Percentiles rank a stretch among this genome's conserved stretches.
These are phyloP conservation scores for Pantala flavescens DNA, from an alignment of 1,140 invertebrate species.

Conservation along the genomic window DNA sequence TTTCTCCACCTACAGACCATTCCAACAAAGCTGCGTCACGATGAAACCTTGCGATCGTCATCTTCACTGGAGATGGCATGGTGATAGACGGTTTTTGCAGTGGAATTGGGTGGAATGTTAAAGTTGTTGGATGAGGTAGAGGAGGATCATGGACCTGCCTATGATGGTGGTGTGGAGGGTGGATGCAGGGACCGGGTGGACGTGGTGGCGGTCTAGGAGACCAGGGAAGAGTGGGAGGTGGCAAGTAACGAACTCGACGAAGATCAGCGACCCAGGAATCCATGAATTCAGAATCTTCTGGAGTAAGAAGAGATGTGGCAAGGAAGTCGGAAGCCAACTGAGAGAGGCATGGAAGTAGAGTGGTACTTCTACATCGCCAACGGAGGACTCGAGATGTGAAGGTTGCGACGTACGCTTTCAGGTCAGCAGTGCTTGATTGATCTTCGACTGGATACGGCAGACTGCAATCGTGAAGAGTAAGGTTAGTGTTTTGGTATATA, in stretches of 20 bases:
- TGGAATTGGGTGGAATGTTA: not conserved
- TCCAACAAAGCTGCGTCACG: slow-evolving; percentile 4
- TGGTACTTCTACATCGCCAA: slow-evolving; percentile 28
- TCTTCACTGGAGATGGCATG: slow-evolving; percentile 17
- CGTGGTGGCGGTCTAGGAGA: not conserved
- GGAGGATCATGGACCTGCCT: not conserved
- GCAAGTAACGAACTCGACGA: slow-evolving; percentile 26
- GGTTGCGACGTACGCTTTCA: not conserved
- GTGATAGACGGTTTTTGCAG: not conserved
- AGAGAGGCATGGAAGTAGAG: slow-evolving; percentile 27
- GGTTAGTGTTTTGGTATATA: too few relatives aligned
- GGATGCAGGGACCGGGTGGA: not conserved
- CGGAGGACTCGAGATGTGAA: slow-evolving; percentile 21
- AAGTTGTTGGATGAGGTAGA: not conserved
- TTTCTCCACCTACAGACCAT: not conserved
- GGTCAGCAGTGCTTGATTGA: not conserved
- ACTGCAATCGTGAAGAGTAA: too few relatives aligned
- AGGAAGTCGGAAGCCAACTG: slow-evolving; percentile 26
- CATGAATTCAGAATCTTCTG: slow-evolving; percentile 24
- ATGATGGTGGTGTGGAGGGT: not conserved
- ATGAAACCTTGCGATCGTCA: slow-evolving; percentile 21
- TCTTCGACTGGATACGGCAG: too few relatives aligned
- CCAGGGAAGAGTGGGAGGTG: slow-evolving; percentile 23
- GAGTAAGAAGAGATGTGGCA: slow-evolving; percentile 25
- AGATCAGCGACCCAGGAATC: slow-evolving; percentile 29